Conservation (phyloP, 2,113 vertebrate species). For the Narcine bancroftii region DNA sequence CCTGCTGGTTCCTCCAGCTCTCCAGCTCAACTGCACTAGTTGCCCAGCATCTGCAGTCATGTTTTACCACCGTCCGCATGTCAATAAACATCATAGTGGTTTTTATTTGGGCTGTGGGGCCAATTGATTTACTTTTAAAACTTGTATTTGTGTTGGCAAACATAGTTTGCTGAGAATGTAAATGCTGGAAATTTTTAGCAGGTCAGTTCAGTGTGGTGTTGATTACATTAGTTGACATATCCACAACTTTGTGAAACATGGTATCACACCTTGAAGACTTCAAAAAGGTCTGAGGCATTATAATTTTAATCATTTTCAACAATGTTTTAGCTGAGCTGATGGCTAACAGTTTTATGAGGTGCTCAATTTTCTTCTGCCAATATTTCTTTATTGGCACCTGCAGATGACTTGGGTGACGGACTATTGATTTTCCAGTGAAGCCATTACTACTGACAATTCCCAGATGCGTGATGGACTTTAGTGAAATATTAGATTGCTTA, state of each 20-base stretch:
- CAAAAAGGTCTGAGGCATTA: background rate
- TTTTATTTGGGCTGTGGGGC: background rate
- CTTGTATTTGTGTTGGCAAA: background rate
- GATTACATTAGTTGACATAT: background rate
- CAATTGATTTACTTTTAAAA: background rate
- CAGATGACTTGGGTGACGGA: background rate
- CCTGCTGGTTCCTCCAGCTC: no score
- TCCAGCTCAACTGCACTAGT: no score
- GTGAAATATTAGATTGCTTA: conserved; percentile 4
- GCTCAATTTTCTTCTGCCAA: background rate
- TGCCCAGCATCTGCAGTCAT: no score
- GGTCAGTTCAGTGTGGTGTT: background rate
- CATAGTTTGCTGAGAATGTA: background rate
- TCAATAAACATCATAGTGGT: background rate
- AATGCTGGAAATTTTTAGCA: background rate
- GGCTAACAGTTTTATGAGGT: background rate
- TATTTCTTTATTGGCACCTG: background rate
- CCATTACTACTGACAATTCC: background rate
- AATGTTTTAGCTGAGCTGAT: background rate
- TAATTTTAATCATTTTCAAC: background rate
- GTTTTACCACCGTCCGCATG: background rate
- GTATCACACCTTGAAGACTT: background rate
- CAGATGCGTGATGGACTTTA: background rate
- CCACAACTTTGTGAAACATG: background rate
- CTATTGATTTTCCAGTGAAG: background rate